These are phyloP conservation scores for Choreutis nemorana DNA, from an alignment of 2,888 invertebrate species.

Conservation along the genomic window DNA sequence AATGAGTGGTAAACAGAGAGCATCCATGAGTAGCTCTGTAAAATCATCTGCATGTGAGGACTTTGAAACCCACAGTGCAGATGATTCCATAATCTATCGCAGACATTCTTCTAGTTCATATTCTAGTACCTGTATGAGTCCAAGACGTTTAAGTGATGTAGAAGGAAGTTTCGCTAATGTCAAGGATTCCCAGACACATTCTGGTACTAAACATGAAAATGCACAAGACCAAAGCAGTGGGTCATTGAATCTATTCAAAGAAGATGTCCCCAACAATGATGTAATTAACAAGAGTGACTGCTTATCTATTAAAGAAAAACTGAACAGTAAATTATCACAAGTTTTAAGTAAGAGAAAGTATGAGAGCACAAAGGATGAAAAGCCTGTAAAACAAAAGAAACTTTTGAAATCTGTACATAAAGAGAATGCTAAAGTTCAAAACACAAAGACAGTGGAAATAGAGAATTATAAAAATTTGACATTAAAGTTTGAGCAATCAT, in stretches of 20 bases:
- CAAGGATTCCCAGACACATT: slow-evolving; percentile 20
- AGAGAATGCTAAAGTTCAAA: slow-evolving; percentile 5
- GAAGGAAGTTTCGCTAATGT: slow-evolving; percentile 26
- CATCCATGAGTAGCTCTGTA: slow-evolving; percentile 41
- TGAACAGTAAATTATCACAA: slow-evolving; percentile 48
- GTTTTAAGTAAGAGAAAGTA: slow-evolving; percentile 54
- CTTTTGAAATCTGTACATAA: slow-evolving; percentile 20
- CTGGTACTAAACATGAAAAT: slow-evolving; percentile 15
- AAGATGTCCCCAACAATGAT: slow-evolving; percentile 23
- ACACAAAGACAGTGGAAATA: slow-evolving; percentile 11
- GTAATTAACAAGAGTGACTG: slow-evolving; percentile 52
- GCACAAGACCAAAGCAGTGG: slow-evolving; percentile 8
- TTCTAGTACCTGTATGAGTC: slow-evolving; percentile 74
- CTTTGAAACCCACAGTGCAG: slow-evolving; percentile 70
- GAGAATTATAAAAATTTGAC: slow-evolving; percentile 30
- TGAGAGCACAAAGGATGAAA: slow-evolving; percentile 36
- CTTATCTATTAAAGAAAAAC: slow-evolving; percentile 50
- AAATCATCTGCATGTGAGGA: slow-evolving; percentile 69
- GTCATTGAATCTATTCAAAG: slow-evolving; percentile 19
- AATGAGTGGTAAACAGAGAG: slow-evolving; percentile 36
- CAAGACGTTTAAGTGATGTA: slow-evolving; percentile 66
- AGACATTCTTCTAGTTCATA: slow-evolving; percentile 86
- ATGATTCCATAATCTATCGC: slow-evolving; percentile 82
- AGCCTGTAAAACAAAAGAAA: slow-evolving; percentile 40
- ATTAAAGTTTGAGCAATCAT: slow-evolving; percentile 32